A percentile compares a stretch with the other conserved stretches of the same genome.
phyloP scores from a whole-genome alignment of 2,797 vertebrate genomes.

The Cygnus olor region DNA sequence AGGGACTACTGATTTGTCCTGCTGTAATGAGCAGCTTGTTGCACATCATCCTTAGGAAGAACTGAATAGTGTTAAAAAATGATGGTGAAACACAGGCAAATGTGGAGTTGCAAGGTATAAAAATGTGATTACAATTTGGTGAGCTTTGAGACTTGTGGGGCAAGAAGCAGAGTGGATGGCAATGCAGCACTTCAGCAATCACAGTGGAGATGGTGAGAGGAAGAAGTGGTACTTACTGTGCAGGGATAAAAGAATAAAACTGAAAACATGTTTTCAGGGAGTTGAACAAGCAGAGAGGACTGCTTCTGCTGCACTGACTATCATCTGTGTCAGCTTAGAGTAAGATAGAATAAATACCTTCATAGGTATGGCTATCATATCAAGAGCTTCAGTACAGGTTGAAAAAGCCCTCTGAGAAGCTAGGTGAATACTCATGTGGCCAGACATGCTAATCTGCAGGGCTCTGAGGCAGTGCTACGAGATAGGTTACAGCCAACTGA shows the following conservation, averaged over 20 bases:
- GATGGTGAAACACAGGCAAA: accelerated
- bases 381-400: accelerated
- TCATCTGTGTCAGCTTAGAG: background rate
- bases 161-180: background rate
- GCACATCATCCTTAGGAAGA: background rate
- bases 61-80: background rate
- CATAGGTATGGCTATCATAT: background rate
- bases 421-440: background rate
- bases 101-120: background rate
- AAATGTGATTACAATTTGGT: accelerated
- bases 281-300: accelerated
- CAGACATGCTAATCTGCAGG: background rate
- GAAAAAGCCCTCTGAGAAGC: background rate
- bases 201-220: accelerated
- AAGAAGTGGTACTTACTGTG: background rate
- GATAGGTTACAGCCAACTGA: background rate
- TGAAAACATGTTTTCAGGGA: background rate
- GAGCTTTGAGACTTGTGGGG: accelerated
- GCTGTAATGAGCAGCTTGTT: background rate
- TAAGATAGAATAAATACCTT: background rate
- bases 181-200: background rate
- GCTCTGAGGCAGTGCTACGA: background rate
- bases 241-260: background rate
- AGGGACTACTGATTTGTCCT: background rate
- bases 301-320: too few species aligned